Evolutionary conservation across 1,140 invertebrate genomes (phyloP), one percentile per base, ranked within the genome.

Genomic region (Physella acuta): DNA sequence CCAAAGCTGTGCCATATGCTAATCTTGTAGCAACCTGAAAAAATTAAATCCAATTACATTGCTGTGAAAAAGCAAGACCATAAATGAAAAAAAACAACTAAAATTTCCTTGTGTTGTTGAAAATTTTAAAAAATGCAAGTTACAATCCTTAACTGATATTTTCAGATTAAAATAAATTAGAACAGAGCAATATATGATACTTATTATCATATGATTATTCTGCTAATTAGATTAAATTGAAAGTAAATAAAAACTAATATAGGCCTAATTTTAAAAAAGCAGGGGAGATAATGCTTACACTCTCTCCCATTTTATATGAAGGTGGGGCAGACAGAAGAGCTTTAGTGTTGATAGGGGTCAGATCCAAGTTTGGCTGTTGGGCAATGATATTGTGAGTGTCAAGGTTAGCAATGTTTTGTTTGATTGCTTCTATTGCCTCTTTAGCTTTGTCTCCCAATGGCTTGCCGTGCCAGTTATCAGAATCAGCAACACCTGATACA

Each of bases 381-480:
- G 78, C 76, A n/a, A 61, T 70, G 3, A 84, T 37, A 24, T 65
- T 70, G 66, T 78, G 73, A 1, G 78, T 66, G 20, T 71, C 77
- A 16, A 56, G 53, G 60, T 79, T 81, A 1, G 31, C 31, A 37
- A 85, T 80, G 55, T 75, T 71, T 81, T 91, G 89, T 83, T 91
- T 87, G 67, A 98, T 88, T 4, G 60, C 64, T 17, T 74, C 62
- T 8, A 85, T 56, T n/a, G 93, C 89, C 71, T 88, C 87, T 4
- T 90, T 90, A 8, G 91, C 89, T 76, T 95, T 92, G 37, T 88
- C 90, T 1, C 94, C 94, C 33, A 99, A 85, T 0, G 97, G 90
- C 82, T 99, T 99, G 51, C 98, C 98, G 82, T 99, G 98, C 95
- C 95, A 99, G 82, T 97, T 95, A 58, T 95, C 91, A 71, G 89